Conservation (phyloP, 1,140 invertebrate species). For the Drosophila sulfurigaster region DNA sequence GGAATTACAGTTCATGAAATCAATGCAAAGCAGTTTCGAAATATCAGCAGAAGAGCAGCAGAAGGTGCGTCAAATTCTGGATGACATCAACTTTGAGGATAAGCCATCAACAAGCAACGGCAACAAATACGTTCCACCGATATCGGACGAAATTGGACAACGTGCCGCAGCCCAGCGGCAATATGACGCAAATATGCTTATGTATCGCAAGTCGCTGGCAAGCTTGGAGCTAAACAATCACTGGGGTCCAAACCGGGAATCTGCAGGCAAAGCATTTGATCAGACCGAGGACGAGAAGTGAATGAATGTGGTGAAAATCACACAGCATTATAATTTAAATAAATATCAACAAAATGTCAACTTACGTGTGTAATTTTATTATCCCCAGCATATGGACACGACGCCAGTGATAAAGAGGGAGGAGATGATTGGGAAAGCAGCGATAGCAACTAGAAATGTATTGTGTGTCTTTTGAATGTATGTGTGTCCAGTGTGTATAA, state of each 20-base stretch:
- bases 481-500: constrained; percentile 10
- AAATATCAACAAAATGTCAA: constrained; percentile 23
- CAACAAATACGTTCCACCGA: not conserved
- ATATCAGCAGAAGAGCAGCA: no score
- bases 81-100: no score
- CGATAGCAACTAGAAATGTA: not conserved
- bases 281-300: not conserved
- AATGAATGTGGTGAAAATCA: not conserved
- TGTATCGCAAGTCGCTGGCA: constrained; percentile 24
- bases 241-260: not conserved
- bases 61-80: no score
- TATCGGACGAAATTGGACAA: not conserved
- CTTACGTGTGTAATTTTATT: constrained; percentile 19
- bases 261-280: not conserved
- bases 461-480: not conserved
- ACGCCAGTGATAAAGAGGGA: not conserved
- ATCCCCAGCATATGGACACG: constrained; percentile 12
- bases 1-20: no score
- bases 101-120: no score
- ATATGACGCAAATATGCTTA: constrained; percentile 20
- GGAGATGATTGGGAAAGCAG: not conserved
- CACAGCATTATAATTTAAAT: constrained; percentile 14
- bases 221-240: constrained; percentile 17
- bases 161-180: constrained; percentile 9
- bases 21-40: no score